Conservation (phyloP, 2,888 invertebrate species). For the Camptogramma bilineatum region DNA sequence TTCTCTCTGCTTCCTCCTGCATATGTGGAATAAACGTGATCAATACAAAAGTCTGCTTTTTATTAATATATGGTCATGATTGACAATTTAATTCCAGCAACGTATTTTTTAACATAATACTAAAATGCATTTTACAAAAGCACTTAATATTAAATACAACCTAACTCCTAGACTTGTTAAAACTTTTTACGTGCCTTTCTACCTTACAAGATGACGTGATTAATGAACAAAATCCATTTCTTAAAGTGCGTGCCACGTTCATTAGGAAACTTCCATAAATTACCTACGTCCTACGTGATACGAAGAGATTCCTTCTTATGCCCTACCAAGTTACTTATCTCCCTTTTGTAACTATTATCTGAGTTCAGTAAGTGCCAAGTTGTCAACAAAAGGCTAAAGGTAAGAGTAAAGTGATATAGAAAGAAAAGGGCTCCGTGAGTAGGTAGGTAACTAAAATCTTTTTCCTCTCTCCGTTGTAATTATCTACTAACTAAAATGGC, state of each 20-base stretch:
- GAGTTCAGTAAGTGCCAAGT: neutral
- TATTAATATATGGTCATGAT: no score
- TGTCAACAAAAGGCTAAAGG: neutral
- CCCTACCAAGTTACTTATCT: neutral
- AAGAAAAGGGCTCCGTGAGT: no score
- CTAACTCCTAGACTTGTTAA: no score
- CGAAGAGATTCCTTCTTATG: neutral
- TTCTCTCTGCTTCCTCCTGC: no score
- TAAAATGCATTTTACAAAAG: no score
- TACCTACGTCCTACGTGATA: slow-evolving; percentile 40
- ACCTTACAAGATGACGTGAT: slow-evolving; percentile 65
- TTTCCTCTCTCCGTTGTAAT: neutral
- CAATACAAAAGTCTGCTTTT: no score
- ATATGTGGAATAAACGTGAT: no score
- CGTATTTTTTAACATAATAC: no score
- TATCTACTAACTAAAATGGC: neutral
- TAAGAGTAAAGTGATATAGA: neutral
- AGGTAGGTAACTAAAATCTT: no score
- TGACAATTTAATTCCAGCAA: no score
- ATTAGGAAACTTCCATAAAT: slow-evolving; percentile 62
- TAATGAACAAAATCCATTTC: slow-evolving; percentile 71
- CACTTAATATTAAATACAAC: no score
- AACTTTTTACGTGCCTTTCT: slow-evolving; percentile 37
- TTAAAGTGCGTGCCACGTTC: slow-evolving; percentile 64
- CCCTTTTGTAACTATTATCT: neutral